phyloP scores from a whole-genome alignment of 1,140 invertebrate species.

The Macrotrachela quadricornifera region DNA sequence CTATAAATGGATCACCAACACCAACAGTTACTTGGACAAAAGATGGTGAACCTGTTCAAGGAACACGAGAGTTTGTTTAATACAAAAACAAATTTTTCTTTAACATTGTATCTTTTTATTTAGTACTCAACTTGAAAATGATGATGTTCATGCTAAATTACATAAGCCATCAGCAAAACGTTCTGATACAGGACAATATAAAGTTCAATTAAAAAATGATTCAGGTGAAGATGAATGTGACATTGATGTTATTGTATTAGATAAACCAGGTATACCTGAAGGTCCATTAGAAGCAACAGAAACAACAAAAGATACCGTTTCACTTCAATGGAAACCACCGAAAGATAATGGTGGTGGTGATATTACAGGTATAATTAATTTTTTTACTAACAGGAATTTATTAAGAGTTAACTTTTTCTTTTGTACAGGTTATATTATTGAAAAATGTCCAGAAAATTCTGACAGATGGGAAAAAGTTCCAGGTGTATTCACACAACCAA shows the following conservation, averaged over 20 bases:
- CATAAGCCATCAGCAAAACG: constrained; percentile 65
- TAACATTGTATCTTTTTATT: not conserved
- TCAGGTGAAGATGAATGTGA: constrained; percentile 73
- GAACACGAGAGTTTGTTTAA: not conserved
- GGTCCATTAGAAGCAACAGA: constrained; percentile 64
- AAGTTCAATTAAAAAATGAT: constrained; percentile 62
- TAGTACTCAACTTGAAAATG: constrained; percentile 41
- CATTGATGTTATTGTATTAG: constrained; percentile 74
- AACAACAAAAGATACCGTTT: constrained; percentile 63
- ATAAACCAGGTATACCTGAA: constrained; percentile 63
- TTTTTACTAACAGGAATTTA: not conserved
- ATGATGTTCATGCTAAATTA: constrained; percentile 59
- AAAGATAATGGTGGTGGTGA: constrained; percentile 80
- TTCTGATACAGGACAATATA: constrained; percentile 74
- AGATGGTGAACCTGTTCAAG: constrained; percentile 37
- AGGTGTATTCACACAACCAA: constrained; percentile 65
- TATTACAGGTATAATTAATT: constrained; percentile 46
- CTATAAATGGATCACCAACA: constrained; percentile 71
- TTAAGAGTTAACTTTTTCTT: not conserved
- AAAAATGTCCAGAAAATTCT: constrained; percentile 62
- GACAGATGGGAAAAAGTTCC: constrained; percentile 70
- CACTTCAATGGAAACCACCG: constrained; percentile 75
- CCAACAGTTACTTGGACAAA: constrained; percentile 74
- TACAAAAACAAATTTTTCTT: constrained; percentile 6
- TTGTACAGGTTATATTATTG: constrained; percentile 52